These are phyloP conservation scores for Callinectes sapidus DNA, from an alignment of 2,888 invertebrate species.

Conservation along the genomic window DNA sequence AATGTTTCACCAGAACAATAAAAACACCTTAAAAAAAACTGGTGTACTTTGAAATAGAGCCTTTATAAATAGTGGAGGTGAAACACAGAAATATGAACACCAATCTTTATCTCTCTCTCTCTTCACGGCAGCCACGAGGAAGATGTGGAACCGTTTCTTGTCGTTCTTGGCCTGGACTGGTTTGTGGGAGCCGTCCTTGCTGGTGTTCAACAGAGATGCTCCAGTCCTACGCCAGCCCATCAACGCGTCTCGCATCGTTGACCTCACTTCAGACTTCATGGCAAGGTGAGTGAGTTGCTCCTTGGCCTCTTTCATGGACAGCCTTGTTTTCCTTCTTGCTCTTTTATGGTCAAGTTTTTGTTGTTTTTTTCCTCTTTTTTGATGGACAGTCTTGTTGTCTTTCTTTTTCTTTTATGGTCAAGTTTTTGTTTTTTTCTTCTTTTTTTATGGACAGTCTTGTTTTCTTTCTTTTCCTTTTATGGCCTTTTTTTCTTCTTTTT, in stretches of 20 bases:
- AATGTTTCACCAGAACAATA: no score
- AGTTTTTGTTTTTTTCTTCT: background rate
- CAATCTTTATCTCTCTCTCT: no score
- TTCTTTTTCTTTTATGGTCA: background rate
- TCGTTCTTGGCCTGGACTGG: slow-evolving; percentile 48
- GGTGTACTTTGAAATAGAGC: no score
- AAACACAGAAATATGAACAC: no score
- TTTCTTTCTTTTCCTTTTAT: background rate
- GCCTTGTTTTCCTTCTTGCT: background rate
- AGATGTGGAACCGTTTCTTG: slow-evolving; percentile 36
- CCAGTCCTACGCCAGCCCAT: background rate
- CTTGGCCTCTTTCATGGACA: no score
- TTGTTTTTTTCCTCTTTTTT: background rate
- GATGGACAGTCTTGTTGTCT: background rate
- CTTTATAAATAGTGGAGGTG: no score
- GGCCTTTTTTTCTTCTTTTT: no score
- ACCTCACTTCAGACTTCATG: slow-evolving; percentile 38
- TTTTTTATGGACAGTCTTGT: no score
- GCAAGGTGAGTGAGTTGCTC: slow-evolving; percentile 19
- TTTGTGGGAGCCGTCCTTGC: slow-evolving; percentile 1
- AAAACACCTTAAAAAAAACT: no score
- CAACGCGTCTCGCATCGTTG: slow-evolving; percentile 19
- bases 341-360: background rate
- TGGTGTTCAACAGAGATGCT: slow-evolving; percentile 20
- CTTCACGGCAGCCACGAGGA: background rate